Evolutionary conservation across 1,140 invertebrate species (phyloP).

Genomic region (Teleogryllus occipitalis): DNA sequence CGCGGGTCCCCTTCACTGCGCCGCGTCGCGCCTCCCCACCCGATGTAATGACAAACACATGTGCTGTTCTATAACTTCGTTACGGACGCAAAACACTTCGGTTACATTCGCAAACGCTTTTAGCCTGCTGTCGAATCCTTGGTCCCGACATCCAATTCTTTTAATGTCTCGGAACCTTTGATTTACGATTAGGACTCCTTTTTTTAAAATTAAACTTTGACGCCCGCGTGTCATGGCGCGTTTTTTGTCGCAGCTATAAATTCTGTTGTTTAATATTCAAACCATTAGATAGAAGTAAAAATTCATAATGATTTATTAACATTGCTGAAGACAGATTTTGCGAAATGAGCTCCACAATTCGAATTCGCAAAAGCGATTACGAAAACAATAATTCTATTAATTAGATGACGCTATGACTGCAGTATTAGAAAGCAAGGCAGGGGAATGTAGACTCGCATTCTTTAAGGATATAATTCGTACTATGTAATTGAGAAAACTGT

Average conservation of each 20-base stretch:
- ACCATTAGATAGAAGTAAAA: conserved; percentile 1
- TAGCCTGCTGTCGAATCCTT: neutral
- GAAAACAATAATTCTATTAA: neutral
- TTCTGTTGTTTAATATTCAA: conserved; percentile 6
- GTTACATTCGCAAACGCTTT: conserved; percentile 4
- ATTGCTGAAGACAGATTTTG: neutral
- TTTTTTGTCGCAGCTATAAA: conserved; percentile 5
- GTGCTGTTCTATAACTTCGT: conserved; percentile 14
- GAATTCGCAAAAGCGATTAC: neutral
- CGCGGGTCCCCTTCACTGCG: neutral
- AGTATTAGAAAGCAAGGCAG: neutral
- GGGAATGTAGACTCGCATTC: no score
- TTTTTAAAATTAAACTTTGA: conserved; percentile 15
- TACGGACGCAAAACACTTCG: conserved; percentile 11
- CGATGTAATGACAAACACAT: conserved; percentile 15
- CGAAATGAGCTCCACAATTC: neutral
- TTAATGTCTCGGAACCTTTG: neutral
- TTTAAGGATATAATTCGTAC: no score
- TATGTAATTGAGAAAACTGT: no score
- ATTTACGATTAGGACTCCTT: conserved; percentile 8
- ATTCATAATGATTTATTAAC: conserved; percentile 6
- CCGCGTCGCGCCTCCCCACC: neutral
- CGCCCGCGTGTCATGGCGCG: neutral
- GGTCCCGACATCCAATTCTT: conserved; percentile 3
- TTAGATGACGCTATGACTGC: neutral